Conservation (phyloP, 2,113 vertebrate genomes). For the Murina feae region DNA sequence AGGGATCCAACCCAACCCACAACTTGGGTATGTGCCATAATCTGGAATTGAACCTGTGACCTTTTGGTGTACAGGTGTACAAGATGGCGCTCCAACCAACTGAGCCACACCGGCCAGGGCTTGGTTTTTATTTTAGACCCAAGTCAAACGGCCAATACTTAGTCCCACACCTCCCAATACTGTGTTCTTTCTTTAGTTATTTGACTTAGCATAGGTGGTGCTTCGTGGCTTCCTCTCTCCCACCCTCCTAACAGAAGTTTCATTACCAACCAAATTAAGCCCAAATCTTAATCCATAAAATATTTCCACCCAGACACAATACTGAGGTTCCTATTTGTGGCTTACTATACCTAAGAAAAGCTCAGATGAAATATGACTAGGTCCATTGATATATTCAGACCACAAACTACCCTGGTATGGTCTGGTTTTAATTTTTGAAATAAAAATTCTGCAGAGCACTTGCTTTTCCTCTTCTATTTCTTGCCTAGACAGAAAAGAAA, state of each 20-base stretch:
- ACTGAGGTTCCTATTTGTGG: constrained; percentile 70
- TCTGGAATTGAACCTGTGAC: neutral
- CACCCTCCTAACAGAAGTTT: constrained; percentile 37
- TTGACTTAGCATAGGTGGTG: neutral
- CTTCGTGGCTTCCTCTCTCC: neutral
- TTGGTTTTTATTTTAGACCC: constrained; percentile 8
- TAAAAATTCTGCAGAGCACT: constrained; percentile 56
- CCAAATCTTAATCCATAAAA: constrained; percentile 62
- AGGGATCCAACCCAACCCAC: neutral
- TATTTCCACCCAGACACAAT: constrained; percentile 62
- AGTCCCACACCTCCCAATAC: neutral
- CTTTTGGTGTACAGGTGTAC: neutral
- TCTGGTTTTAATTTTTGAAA: constrained; percentile 74
- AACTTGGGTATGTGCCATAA: neutral
- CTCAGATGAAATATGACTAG: constrained; percentile 67
- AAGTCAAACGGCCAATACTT: neutral
- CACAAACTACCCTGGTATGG: constrained; percentile 42
- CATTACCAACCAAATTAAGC: constrained; percentile 61
- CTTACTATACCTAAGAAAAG: constrained; percentile 63
- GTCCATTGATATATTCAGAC: constrained; percentile 69
- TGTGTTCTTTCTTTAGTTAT: neutral
- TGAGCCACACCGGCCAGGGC: neutral
- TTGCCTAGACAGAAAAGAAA: constrained; percentile 60
- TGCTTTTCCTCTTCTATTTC: constrained; percentile 44
- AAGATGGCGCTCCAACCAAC: neutral